Conservation (phyloP, 1,140 invertebrate genomes). For the Neotoxoptera formosana region DNA sequence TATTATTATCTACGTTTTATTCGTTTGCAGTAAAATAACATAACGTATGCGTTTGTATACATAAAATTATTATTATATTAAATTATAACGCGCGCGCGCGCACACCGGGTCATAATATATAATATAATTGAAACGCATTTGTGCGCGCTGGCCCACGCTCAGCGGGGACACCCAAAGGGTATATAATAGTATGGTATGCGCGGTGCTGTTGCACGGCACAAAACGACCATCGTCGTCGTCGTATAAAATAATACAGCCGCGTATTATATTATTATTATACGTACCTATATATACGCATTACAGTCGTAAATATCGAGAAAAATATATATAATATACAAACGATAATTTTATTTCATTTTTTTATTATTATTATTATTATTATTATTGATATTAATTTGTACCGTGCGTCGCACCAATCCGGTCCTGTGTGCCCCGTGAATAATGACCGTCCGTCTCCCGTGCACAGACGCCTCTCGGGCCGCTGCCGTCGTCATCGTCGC, state of each 20-base stretch:
- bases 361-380: constrained; percentile 21
- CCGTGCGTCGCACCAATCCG: neutral
- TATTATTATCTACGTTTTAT: neutral
- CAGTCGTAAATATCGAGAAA: constrained; percentile 25
- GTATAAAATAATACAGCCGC: constrained; percentile 9
- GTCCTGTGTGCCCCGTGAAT: neutral
- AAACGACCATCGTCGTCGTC: constrained; percentile 9
- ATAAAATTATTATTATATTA: neutral
- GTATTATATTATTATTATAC: neutral
- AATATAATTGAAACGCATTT: constrained; percentile 54
- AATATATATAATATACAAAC: neutral
- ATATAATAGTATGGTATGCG: neutral
- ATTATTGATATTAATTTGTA: constrained; percentile 15
- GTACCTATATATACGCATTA: neutral
- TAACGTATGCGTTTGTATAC: neutral
- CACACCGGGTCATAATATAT: constrained; percentile 27
- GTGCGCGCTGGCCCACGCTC: constrained; percentile 28
- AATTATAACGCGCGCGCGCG: neutral
- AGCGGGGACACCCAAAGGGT: constrained; percentile 52
- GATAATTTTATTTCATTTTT: neutral
- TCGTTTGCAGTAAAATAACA: neutral
- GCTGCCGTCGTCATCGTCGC: neutral
- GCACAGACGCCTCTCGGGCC: neutral
- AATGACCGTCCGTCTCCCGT: constrained; percentile 8
- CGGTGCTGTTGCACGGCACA: too few relatives aligned